Evolutionary conservation across 1,140 invertebrate species (phyloP).

Genomic region (Drosophila micromelanica): DNA sequence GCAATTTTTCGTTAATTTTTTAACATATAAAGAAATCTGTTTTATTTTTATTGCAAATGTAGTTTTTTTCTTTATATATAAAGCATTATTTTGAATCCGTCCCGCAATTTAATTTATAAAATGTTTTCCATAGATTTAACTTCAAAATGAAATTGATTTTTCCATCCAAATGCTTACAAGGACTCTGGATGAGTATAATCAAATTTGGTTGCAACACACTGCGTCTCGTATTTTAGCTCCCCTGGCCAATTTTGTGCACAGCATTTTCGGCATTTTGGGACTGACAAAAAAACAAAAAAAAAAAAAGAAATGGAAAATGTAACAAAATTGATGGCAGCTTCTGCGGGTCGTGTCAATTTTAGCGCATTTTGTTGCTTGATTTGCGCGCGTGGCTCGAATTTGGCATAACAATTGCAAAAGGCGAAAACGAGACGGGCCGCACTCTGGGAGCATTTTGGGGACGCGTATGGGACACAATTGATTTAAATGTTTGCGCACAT

Average conservation of each 20-base stretch:
- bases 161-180: not conserved
- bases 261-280: slow-evolving; percentile 2
- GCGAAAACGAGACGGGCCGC: not conserved
- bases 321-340: slow-evolving; percentile 29
- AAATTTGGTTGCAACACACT: slow-evolving; percentile 5
- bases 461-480: slow-evolving; percentile 64
- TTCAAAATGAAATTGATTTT: not conserved
- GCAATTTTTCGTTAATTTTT: too few species aligned
- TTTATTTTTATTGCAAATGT: too few species aligned
- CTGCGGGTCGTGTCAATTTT: slow-evolving; percentile 42
- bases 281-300: not conserved
- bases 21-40: too few species aligned
- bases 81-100: not conserved
- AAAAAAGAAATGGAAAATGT: not conserved
- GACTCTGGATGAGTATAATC: slow-evolving; percentile 5
- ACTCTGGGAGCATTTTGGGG: slow-evolving; percentile 32
- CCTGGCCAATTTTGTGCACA: slow-evolving; percentile 4
- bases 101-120: not conserved
- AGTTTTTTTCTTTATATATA: not conserved
- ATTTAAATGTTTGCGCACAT: slow-evolving; percentile 82
- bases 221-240: not conserved
- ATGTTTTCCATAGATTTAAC: not conserved
- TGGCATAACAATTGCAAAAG: slow-evolving; percentile 71
- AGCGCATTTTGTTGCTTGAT: slow-evolving; percentile 58
- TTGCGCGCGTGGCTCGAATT: slow-evolving; percentile 65